Evolutionary conservation across 1,140 invertebrate genomes (phyloP).

Genomic region (Cyrtorhinus lividipennis): DNA sequence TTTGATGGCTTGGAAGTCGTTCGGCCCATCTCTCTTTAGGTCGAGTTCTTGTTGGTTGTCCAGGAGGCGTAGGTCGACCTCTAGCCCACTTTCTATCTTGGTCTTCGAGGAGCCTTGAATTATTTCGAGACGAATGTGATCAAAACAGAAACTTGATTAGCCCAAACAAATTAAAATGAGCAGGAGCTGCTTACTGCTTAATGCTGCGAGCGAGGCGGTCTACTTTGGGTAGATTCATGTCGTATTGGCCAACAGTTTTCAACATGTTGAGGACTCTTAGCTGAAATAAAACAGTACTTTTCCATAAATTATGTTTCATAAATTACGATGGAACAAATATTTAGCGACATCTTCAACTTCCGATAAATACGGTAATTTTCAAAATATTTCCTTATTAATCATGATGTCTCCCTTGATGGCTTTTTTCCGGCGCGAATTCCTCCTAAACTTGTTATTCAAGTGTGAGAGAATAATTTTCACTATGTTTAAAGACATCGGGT

Average conservation of each 20-base stretch:
- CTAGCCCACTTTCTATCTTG: neutral
- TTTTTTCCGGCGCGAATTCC: neutral
- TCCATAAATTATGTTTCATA: neutral
- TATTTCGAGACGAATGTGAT: neutral
- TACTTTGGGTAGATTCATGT: neutral
- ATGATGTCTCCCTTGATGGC: neutral
- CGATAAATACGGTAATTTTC: too few relatives aligned
- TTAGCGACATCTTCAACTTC: too few relatives aligned
- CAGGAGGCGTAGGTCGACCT: neutral
- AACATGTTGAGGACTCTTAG: slow-evolving; percentile 10
- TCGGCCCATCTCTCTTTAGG: neutral
- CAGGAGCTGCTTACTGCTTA: neutral
- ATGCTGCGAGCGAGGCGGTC: neutral
- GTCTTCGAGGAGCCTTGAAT: neutral
- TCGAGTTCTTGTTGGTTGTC: neutral
- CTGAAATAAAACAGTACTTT: slow-evolving; percentile 1
- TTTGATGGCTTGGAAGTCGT: neutral
- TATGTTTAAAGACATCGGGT: too few relatives aligned
- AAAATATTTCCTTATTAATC: too few relatives aligned
- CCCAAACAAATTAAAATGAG: neutral
- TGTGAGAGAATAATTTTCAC: neutral
- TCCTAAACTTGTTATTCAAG: too few relatives aligned
- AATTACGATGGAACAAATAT: neutral
- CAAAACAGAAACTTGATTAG: neutral
- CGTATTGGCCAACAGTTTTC: slow-evolving; percentile 8